Evolutionary conservation across 2,888 invertebrate genomes (phyloP), one percentile per base, ranked within the genome.

Genomic region (Micoletzkya japonica): DNA sequence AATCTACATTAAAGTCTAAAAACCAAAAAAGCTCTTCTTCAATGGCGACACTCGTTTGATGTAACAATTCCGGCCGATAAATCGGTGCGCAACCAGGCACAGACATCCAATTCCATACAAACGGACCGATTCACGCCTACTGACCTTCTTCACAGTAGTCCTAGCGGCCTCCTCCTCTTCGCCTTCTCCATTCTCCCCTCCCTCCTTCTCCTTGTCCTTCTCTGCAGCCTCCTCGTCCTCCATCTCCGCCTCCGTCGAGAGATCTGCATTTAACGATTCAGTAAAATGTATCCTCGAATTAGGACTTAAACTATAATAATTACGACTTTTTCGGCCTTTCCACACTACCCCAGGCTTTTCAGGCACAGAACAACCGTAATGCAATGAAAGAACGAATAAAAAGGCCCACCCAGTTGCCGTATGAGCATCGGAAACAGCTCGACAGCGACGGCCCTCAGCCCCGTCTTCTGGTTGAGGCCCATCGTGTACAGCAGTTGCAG

Each of bases 361-460:
- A n/a, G n/a, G 39, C 7, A 39, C 17, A 39, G 39, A 39, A 39
- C 17, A 39, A 39, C 17, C 7, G 17, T 10, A 39, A 39, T 39
- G 17, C n/a, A n/a, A n/a, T n/a, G n/a, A n/a, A n/a, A n/a, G n/a
- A n/a, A n/a, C n/a, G n/a, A n/a, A n/a, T n/a, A n/a, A n/a, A n/a
- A n/a, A 14, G 7, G 36, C 59, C 7, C 30, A 64, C 64, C 64
- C 50, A 64, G 24, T 4, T 49, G 34, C 32, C 32, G 34, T 14
- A 64, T 49, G 17, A 64, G 10, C 4, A 37, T 50, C n/a, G 64
- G 64, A 24, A 64, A 34, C 64, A 64, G 49, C 34, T 64, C 64
- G 3, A 64, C 34, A 50, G 50, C n/a, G 14, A 64, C 26, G 4
- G 50, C 50, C 24, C 64, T 50, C 32, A 52, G 39, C 36, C 50